Conservation (phyloP, 2,113 vertebrate genomes). For the Forbesichthys agassizii region DNA sequence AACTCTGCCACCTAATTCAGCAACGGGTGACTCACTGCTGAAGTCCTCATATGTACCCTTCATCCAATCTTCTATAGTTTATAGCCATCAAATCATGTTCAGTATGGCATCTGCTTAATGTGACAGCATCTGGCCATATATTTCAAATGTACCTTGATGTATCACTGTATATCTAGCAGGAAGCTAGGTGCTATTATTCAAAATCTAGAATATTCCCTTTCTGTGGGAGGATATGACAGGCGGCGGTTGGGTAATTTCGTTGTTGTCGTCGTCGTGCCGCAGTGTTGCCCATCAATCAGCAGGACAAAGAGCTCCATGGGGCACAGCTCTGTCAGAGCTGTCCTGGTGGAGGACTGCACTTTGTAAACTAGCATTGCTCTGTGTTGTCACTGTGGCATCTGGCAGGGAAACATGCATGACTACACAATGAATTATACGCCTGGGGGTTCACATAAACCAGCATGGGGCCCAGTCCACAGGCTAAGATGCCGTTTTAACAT, state of each 20-base stretch:
- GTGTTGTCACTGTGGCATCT: slow-evolving; percentile 29
- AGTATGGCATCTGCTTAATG: neutral
- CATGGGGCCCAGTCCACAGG: neutral
- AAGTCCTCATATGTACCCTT: neutral
- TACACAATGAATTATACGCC: slow-evolving; percentile 24
- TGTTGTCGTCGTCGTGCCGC: slow-evolving; percentile 17
- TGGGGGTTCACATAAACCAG: slow-evolving; percentile 19
- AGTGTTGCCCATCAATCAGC: slow-evolving; percentile 42
- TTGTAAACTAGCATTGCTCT: slow-evolving; percentile 33
- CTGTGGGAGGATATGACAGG: neutral
- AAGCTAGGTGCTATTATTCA: slow-evolving; percentile 13
- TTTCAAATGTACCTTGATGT: slow-evolving; percentile 6
- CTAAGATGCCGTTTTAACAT: neutral
- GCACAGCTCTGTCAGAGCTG: slow-evolving; percentile 43
- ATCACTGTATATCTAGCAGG: slow-evolving; percentile 7
- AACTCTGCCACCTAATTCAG: slow-evolving; percentile 12
- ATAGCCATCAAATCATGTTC: neutral
- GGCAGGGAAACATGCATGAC: slow-evolving; percentile 2
- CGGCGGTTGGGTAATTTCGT: slow-evolving; percentile 18
- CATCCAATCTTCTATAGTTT: neutral
- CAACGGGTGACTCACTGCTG: slow-evolving; percentile 21
- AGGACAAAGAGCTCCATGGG: slow-evolving; percentile 40
- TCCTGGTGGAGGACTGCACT: slow-evolving; percentile 31
- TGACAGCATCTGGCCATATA: neutral
- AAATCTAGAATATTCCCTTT: slow-evolving; percentile 9